phyloP scores from a whole-genome alignment of 2,113 vertebrate species.

The Festucalex cinctus region DNA sequence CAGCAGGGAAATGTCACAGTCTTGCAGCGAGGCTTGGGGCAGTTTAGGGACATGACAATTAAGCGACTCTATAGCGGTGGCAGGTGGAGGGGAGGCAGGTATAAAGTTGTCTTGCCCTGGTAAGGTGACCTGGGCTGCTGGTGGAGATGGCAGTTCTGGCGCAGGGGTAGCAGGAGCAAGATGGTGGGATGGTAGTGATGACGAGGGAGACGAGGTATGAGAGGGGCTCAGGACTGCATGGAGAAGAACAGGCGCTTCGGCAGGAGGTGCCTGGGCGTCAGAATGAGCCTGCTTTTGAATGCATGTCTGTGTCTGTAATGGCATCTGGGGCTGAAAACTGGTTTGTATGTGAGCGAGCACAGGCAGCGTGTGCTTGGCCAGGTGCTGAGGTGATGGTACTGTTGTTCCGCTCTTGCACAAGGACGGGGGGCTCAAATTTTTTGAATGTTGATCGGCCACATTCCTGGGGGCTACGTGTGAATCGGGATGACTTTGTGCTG shows the following conservation, averaged over 20 bases:
- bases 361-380: slow-evolving; percentile 42
- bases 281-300: slow-evolving; percentile 53
- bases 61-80: slow-evolving; percentile 63
- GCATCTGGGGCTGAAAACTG: slow-evolving; percentile 45
- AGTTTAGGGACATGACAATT: slow-evolving; percentile 69
- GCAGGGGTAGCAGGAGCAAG: slow-evolving; percentile 39
- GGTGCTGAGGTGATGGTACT: slow-evolving; percentile 58
- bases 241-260: slow-evolving; percentile 43
- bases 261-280: slow-evolving; percentile 46
- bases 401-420: slow-evolving; percentile 55
- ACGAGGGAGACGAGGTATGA: slow-evolving; percentile 49
- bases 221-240: slow-evolving; percentile 58
- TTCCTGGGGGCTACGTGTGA: slow-evolving; percentile 36
- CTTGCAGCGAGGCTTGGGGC: slow-evolving; percentile 69
- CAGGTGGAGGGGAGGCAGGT: slow-evolving; percentile 62
- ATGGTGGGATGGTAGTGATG: slow-evolving; percentile 57
- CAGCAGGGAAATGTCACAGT: slow-evolving; percentile 72
- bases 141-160: slow-evolving; percentile 58
- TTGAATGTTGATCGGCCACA: slow-evolving; percentile 43
- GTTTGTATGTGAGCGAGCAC: slow-evolving; percentile 55
- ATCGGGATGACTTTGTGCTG: slow-evolving; percentile 44
- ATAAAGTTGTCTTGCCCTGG: slow-evolving; percentile 51
- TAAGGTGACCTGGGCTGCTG: slow-evolving; percentile 57
- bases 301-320: slow-evolving; percentile 25
- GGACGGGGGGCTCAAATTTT: slow-evolving; percentile 30